These are phyloP conservation scores for Adrianichthys oophorus DNA, from an alignment of 2,797 vertebrate species.

Conservation along the genomic window DNA sequence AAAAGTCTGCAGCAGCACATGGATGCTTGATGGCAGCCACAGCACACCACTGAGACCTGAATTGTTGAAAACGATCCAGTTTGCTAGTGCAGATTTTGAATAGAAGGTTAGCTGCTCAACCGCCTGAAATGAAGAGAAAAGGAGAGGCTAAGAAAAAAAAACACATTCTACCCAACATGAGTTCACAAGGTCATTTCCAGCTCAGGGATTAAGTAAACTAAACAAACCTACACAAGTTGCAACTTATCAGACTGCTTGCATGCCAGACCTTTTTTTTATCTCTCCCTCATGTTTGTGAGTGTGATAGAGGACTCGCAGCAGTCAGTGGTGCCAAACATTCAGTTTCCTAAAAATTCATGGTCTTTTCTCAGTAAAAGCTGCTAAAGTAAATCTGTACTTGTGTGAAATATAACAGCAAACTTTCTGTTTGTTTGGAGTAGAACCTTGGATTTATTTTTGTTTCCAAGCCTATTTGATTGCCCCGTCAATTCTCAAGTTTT, in stretches of 20 bases:
- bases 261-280: conserved; percentile 73
- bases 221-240: conserved; percentile 82
- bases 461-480: background rate
- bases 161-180: conserved; percentile 57
- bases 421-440: background rate
- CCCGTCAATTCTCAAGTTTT: too few species aligned
- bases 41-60: conserved; percentile 35
- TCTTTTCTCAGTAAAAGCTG: conserved; percentile 15
- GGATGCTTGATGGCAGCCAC: conserved; percentile 13
- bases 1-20: conserved; percentile 16
- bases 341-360: conserved; percentile 52
- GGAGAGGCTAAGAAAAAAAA: conserved; percentile 27
- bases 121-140: conserved; percentile 54
- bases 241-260: conserved; percentile 79
- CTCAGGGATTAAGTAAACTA: conserved; percentile 81
- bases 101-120: conserved; percentile 57
- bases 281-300: conserved; percentile 64
- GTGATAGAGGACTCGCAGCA: conserved; percentile 63
- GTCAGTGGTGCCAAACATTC: conserved; percentile 48
- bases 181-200: conserved; percentile 83
- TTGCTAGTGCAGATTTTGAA: conserved; percentile 56
- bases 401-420: background rate
- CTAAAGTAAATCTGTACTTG: background rate
- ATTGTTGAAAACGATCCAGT: conserved; percentile 61
- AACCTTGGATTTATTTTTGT: background rate